Base-by-base conservation (phyloP, 2,113 vertebrate species). In the Girardinichthys multiradiatus region DNA sequence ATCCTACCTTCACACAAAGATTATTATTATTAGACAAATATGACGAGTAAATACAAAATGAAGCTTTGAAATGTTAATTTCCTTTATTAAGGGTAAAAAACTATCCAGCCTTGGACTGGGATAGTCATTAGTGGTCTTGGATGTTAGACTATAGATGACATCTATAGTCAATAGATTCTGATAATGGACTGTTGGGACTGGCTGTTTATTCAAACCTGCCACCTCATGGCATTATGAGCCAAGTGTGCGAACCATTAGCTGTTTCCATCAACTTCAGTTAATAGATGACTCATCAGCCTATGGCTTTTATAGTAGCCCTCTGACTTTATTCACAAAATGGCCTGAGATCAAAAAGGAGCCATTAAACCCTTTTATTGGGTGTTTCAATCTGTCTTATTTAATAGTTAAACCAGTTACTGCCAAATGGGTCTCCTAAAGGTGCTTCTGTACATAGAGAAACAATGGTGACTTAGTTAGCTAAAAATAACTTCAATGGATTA, bases 241-340 rank as follows among this genome's bases (percentile, higher is more conserved):
- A 57, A 60, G 71, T 69, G 19, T 60, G 35, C 57, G 27, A 4
- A 29, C 74, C 71, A 76, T 87, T 78, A 75, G 64, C 19, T 58
- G 6, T 65, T 82, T 84, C 67, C 72, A 75, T 85, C 17, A 59
- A 4, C 70, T 72, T 26, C 35, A 33, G 82, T 88, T 76, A 89
- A 86, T 80, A 70, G n/a, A 75, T 81, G 82, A 73, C 70, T 71
- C 26, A n/a, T 58, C 35, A 27, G 21, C 35, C 64, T 74, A 30
- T 29, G 69, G 57, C 62, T 31, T 80, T 31, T 69, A 76, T 64
- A 51, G 27, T 11, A 27, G n/a, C n/a, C 60, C 4, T 76, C 45
- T 63, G 26, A 64, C 58, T 61, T 37, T 57, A 77, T 76, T 76
- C 27, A 31, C 33, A 72, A 59, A 59, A 21, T 45, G 19, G 65